phyloP scores from a whole-genome alignment of 2,888 invertebrate species.

The Isoperla grammatica region DNA sequence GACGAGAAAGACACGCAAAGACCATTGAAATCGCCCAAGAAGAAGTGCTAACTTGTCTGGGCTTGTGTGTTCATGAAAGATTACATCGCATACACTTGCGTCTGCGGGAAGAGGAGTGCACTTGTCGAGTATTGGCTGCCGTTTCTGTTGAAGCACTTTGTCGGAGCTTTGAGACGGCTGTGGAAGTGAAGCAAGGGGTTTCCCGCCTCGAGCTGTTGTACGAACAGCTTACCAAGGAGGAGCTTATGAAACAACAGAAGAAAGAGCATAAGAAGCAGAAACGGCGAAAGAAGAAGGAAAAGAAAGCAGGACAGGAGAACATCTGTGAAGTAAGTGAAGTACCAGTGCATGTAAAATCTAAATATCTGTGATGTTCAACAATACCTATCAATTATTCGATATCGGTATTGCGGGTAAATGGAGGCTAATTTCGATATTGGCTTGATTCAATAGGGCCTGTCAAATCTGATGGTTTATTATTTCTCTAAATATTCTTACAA shows the following conservation, averaged over 20 bases:
- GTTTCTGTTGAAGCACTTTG: slow-evolving; percentile 81
- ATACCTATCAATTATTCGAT: too few species aligned
- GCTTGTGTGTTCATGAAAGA: slow-evolving; percentile 87
- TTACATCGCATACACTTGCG: slow-evolving; percentile 81
- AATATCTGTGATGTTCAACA: too few species aligned
- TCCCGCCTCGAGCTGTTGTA: slow-evolving; percentile 84
- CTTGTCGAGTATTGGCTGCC: slow-evolving; percentile 89
- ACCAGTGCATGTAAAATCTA: too few species aligned
- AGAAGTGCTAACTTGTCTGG: slow-evolving; percentile 90
- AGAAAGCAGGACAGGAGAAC: slow-evolving; percentile 52
- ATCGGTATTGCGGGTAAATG: too few species aligned
- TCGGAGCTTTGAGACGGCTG: slow-evolving; percentile 84
- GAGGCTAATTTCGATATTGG: too few species aligned
- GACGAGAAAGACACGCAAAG: slow-evolving; percentile 89
- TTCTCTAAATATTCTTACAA: too few species aligned
- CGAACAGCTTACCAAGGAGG: slow-evolving; percentile 82
- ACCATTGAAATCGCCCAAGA: slow-evolving; percentile 96
- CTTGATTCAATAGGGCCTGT: too few species aligned
- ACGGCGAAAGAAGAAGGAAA: slow-evolving; percentile 60
- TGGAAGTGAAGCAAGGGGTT: slow-evolving; percentile 83
- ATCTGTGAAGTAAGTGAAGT: slow-evolving; percentile 42
- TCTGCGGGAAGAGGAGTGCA: slow-evolving; percentile 84
- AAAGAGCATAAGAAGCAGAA: slow-evolving; percentile 84
- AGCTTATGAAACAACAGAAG: slow-evolving; percentile 74
- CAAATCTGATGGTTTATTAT: too few species aligned